A percentile compares a stretch with the other conserved stretches of the same genome.
Conservation (phyloP, 2,113 vertebrate genomes). For the Corythornis madagascariensis region DNA sequence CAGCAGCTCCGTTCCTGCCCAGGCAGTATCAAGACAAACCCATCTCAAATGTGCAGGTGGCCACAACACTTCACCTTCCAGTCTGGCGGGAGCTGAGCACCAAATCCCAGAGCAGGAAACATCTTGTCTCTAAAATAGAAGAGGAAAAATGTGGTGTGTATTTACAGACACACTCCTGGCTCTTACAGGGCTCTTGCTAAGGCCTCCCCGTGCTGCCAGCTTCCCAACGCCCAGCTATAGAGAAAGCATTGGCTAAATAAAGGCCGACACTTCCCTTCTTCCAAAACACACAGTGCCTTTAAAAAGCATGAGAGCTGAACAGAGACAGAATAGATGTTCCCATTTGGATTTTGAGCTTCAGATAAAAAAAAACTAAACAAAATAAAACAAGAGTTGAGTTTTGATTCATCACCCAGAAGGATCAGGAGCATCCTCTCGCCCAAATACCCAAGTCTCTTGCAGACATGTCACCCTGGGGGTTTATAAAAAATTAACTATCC, state of each 20-base stretch:
- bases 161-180: neutral
- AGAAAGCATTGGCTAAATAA: neutral
- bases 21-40: neutral
- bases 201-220: neutral
- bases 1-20: neutral
- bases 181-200: neutral
- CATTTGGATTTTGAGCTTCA: neutral
- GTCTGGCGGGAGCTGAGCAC: slow-evolving; percentile 95
- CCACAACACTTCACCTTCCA: slow-evolving; percentile 88
- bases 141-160: neutral
- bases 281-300: neutral
- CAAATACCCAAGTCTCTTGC: neutral
- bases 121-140: slow-evolving; percentile 90
- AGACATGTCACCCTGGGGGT: neutral
- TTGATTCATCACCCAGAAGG: neutral
- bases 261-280: neutral
- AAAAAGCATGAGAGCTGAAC: neutral
- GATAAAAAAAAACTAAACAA: neutral
- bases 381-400: neutral
- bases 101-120: slow-evolving; percentile 98
- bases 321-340: neutral
- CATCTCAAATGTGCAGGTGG: neutral
- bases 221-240: neutral
- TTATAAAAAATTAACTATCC: neutral
- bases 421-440: neutral